Evolutionary conservation across 2,113 vertebrate species (phyloP).

Genomic region (Martes martes): DNA sequence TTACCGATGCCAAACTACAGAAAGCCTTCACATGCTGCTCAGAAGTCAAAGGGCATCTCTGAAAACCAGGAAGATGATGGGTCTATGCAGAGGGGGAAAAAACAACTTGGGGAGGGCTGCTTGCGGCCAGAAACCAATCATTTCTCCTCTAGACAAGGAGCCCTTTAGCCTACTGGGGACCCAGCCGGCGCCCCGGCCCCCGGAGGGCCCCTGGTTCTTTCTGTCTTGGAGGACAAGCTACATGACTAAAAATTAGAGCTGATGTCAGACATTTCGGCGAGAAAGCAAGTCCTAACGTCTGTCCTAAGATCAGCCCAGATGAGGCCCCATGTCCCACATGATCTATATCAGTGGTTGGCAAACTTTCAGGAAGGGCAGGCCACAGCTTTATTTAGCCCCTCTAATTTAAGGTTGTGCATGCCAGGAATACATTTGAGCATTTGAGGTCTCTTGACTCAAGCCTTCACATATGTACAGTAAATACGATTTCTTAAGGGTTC

Average conservation of each 20-base stretch:
- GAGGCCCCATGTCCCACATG: conserved; percentile 57
- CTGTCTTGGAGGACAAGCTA: conserved; percentile 37
- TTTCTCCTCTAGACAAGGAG: conserved; percentile 11
- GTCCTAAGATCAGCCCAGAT: conserved; percentile 50
- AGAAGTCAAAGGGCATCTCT: conserved; percentile 40
- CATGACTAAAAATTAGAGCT: conserved; percentile 42
- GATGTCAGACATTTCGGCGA: conserved; percentile 48
- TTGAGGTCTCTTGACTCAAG: conserved; percentile 70
- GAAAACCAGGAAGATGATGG: neutral
- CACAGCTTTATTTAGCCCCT: conserved; percentile 76
- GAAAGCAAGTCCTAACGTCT: conserved; percentile 48
- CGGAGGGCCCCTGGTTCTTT: neutral
- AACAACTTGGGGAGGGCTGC: neutral
- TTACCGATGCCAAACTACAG: conserved; percentile 25
- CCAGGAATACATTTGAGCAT: conserved; percentile 71
- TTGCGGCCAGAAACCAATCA: conserved; percentile 22
- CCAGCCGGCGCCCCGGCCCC: neutral
- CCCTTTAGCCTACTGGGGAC: neutral
- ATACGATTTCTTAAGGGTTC: conserved; percentile 52
- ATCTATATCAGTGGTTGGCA: conserved; percentile 74
- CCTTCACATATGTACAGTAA: conserved; percentile 59
- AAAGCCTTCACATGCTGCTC: neutral
- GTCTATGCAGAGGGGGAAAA: neutral
- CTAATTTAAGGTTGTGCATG: conserved; percentile 73
- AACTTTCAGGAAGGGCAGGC: conserved; percentile 70